Base-by-base conservation (phyloP, 2,888 invertebrate species). In the Pheosia tremula region DNA sequence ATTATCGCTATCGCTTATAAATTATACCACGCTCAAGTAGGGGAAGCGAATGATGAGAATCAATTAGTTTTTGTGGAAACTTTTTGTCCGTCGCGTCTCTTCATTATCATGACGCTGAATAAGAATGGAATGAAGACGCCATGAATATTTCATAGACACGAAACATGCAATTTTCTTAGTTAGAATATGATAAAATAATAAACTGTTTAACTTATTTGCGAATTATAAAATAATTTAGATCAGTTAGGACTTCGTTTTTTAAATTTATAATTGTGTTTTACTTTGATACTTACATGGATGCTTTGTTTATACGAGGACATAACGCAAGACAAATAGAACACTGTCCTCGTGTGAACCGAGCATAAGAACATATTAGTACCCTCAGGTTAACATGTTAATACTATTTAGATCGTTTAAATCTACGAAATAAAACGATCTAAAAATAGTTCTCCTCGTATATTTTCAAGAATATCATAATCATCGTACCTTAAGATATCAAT, bases 1-100 rank as follows among this genome's bases (percentile, higher is more conserved):
- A 41, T 5, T 9, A 49, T 58, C 73, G 66, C 70, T 57, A 8
- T 4, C 43, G 57, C 64, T 62, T 65, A 41, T 59, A 0, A 56
- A 61, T 67, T 75, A 9, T 4, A 41, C 72, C 74, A 62, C 9
- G n/a, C 53, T 45, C 37, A 71, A 68, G 60, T 58, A 63, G 64
- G 71, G 73, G 70, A 77, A 62, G 67, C 66, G 68, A 78, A 80
- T 80, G 77, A 74, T 71, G 70, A 67, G 79, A 82, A 85, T 81
- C 84, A 85, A 85, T 85, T 84, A 84, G 79, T 80, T 81, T 77
- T 80, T 77, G 73, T 63, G 64, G 63, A 63, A 77, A 78, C 73
- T 81, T 84, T 80, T 83, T 80, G 73, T 75, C 68, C 67, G 72
- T 59, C 61, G 62, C 71, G 72, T 59, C 61, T 62, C 71, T 75